These are phyloP conservation scores for Spondyliosoma cantharus DNA, from an alignment of 2,797 vertebrate genomes.

Conservation along the genomic window DNA sequence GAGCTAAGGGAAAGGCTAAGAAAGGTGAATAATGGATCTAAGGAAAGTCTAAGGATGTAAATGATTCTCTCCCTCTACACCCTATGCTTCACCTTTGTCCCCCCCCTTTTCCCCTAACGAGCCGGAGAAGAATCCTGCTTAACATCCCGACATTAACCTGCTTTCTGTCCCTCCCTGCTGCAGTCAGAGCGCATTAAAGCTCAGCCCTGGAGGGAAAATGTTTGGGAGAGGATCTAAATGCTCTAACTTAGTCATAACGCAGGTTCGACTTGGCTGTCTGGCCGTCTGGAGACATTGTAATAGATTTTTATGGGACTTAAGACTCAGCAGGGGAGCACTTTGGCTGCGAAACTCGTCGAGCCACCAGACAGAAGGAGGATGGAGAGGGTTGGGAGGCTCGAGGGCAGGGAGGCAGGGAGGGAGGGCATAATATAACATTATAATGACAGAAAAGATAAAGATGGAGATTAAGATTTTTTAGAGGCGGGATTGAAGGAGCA, in stretches of 20 bases:
- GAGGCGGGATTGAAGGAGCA: background rate
- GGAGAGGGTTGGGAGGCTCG: slow-evolving; percentile 19
- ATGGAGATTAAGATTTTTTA: background rate
- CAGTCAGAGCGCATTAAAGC: slow-evolving; percentile 50
- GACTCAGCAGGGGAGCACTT: slow-evolving; percentile 66
- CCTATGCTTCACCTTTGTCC: background rate
- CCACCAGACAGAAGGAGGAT: slow-evolving; percentile 47
- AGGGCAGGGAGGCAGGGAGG: slow-evolving; percentile 20
- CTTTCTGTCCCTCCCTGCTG: slow-evolving; percentile 30
- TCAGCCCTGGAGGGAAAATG: slow-evolving; percentile 43
- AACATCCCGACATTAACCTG: slow-evolving; percentile 41
- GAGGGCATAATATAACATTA: slow-evolving; percentile 10
- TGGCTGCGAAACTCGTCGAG: slow-evolving; percentile 43
- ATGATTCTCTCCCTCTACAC: background rate
- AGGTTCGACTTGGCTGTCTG: slow-evolving; percentile 33
- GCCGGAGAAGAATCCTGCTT: slow-evolving; percentile 28
- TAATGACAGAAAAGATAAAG: slow-evolving; percentile 4
- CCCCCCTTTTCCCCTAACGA: slow-evolving; percentile 4
- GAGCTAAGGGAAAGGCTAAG: background rate
- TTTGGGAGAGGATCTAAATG: slow-evolving; percentile 56
- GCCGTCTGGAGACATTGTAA: slow-evolving; percentile 69
- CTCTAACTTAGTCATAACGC: slow-evolving; percentile 58
- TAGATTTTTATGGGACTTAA: slow-evolving; percentile 66
- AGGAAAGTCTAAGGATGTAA: slow-evolving; percentile 14
- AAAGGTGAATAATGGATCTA: background rate